These are phyloP conservation scores for Philypnodon macrostomus DNA, from an alignment of 2,797 vertebrate genomes.

Conservation along the genomic window DNA sequence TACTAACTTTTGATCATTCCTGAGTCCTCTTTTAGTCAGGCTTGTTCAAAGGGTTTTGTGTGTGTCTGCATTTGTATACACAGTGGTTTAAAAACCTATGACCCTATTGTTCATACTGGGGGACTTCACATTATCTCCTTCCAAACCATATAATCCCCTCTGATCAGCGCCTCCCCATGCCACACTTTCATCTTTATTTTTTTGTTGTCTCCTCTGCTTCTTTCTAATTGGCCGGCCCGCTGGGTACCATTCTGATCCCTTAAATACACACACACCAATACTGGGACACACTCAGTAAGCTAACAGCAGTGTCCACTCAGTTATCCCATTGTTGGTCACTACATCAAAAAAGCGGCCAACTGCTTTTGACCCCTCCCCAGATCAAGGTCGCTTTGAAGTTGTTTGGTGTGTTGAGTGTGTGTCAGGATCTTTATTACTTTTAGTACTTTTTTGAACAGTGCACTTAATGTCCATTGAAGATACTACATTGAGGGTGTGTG, in stretches of 20 bases:
- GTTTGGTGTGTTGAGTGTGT: slow-evolving; percentile 15
- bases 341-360: slow-evolving; percentile 60
- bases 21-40: slow-evolving; percentile 19
- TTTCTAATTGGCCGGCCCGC: slow-evolving; percentile 53
- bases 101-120: slow-evolving; percentile 41
- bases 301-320: slow-evolving; percentile 61
- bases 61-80: slow-evolving; percentile 1
- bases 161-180: slow-evolving; percentile 47
- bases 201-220: slow-evolving; percentile 15
- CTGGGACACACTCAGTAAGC: slow-evolving; percentile 35
- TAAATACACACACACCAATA: slow-evolving; percentile 11
- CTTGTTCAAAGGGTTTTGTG: slow-evolving; percentile 18
- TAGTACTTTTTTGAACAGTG: slow-evolving; percentile 16
- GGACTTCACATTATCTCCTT: slow-evolving; percentile 36
- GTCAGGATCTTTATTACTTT: slow-evolving; percentile 17
- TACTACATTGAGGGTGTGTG: slow-evolving; percentile 6
- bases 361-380: slow-evolving; percentile 63
- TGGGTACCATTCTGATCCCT: slow-evolving; percentile 49
- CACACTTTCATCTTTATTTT: slow-evolving; percentile 59
- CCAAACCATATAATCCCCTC: slow-evolving; percentile 54
- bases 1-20: slow-evolving; percentile 36
- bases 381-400: slow-evolving; percentile 70
- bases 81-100: slow-evolving; percentile 38
- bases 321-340: slow-evolving; percentile 53
- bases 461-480: slow-evolving; percentile 10